phyloP scores from a whole-genome alignment of 2,113 vertebrate genomes.

The Henicopernis longicauda region DNA sequence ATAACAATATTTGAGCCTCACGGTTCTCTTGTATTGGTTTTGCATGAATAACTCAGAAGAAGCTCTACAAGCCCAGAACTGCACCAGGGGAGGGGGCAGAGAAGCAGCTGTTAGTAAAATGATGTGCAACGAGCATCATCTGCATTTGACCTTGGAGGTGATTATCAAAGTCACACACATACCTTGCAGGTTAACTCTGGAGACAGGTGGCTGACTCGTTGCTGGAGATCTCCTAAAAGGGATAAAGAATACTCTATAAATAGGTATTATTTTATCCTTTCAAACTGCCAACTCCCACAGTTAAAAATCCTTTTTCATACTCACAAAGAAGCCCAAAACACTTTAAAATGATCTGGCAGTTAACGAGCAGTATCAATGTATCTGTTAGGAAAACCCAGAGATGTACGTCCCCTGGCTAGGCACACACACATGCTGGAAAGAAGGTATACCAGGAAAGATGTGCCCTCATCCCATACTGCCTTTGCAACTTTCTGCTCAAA shows the following conservation, averaged over 20 bases:
- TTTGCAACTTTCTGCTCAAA: background rate
- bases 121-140: background rate
- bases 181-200: slow-evolving; percentile 91
- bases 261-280: background rate
- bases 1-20: background rate
- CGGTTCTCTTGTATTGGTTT: background rate
- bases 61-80: background rate
- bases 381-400: background rate
- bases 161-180: background rate
- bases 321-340: background rate
- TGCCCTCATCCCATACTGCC: background rate
- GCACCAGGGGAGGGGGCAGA: background rate
- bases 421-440: background rate
- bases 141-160: background rate
- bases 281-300: background rate
- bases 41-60: background rate
- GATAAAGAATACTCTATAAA: background rate
- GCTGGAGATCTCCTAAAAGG: slow-evolving; percentile 87
- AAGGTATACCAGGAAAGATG: background rate
- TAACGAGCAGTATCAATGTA: background rate
- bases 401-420: background rate
- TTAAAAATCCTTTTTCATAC: background rate
- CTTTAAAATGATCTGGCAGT: background rate
- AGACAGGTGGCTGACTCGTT: slow-evolving; percentile 80
- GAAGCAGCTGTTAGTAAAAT: background rate